Evolutionary conservation across 2,888 invertebrate species (phyloP), one percentile per base, ranked within the genome.

Genomic region (Eristalis tenax): DNA sequence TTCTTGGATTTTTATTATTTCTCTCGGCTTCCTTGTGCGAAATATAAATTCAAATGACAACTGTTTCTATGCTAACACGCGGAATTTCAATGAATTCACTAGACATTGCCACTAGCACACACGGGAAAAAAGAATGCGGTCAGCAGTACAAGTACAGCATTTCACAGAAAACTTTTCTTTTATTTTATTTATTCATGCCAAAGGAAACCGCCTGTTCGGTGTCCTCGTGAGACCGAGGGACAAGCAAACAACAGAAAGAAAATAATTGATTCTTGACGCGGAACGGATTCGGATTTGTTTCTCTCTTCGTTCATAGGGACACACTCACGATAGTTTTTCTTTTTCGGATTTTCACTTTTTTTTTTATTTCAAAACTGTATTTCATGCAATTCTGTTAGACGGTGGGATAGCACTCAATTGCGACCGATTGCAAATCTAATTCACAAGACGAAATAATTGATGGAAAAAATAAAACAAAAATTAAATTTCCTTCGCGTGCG

Each of bases 21-120:
- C 5, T 50, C 6, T 15, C 15, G n/a, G 43, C 50, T 78, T 83
- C 63, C 32, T 32, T 43, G 38, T 61, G 73, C 18, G 64, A 71
- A 74, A 73, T 40, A 23, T 59, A 40, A 35, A 50, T 78, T 79
- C 61, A 66, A 73, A 80, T 50, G 43, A 6, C 56, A 81, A 70
- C 70, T 70, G 57, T 23, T 81, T 70, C 64, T 56, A 61, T 32
- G 69, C 50, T 57, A 74, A 69, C 73, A 80, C 64, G 74, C 69
- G 74, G 69, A 86, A 78, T 73, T 61, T 82, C 73, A 76, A 64
- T 74, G 70, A 82, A 70, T 69, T 75, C 78, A 63, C 66, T 56
- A 66, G 79, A 82, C 82, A 86, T 86, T 69, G 69, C 71, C 65
- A 70, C n/a, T 63, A 10, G 50, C n/a, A 28, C 1, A 28, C 38